Base-by-base conservation (phyloP, 2,797 vertebrate genomes). In the Lagodon rhomboides region DNA sequence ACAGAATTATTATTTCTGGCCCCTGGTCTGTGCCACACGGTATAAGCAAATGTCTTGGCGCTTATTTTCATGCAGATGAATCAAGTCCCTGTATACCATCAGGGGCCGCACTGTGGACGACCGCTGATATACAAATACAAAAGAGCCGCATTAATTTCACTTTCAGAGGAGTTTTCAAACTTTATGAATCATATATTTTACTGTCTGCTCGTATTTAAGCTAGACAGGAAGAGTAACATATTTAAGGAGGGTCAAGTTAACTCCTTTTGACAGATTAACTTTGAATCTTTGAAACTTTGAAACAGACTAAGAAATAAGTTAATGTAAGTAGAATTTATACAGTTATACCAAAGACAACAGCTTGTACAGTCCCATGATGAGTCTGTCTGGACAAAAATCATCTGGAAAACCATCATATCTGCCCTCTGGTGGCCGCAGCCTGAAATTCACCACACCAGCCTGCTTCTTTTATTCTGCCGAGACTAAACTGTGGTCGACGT, bases 401-500 rank as follows among this genome's bases (percentile, higher is more conserved):
- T 5, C 46, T 47, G 46, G 12, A 44, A 13, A 15, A 3, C 43
- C 43, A 44, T 13, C 12, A 44, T 3, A 44, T 41, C n/a, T n/a
- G n/a, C 55, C 68, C 43, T 38, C 68, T 49, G 44, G 25, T 70
- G 68, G 68, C 68, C 12, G 20, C 25, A 22, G 34, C 16, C 12
- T 5, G 20, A 10, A 44, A 44, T 2, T 44, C 38, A 25, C 9
- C 18, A 30, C 62, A 30, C 16, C 62, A 30, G 30, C 34, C 12
- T 7, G 1, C 6, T 12, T 41, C 7, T 23, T 18, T 11, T 16
- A 30, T 18, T 17, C 8, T 41, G 12, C 43, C 12, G 2, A 23
- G 7, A 61, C 15, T 23, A 5, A 62, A 46, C 7, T 20, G 17
- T 46, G 6, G 18, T 30, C 11, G 13, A 12, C 25, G 27, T 41